Evolutionary conservation across 2,113 vertebrate species (phyloP), one percentile per base, ranked within the genome.

Genomic region (Tylochromis polylepis): DNA sequence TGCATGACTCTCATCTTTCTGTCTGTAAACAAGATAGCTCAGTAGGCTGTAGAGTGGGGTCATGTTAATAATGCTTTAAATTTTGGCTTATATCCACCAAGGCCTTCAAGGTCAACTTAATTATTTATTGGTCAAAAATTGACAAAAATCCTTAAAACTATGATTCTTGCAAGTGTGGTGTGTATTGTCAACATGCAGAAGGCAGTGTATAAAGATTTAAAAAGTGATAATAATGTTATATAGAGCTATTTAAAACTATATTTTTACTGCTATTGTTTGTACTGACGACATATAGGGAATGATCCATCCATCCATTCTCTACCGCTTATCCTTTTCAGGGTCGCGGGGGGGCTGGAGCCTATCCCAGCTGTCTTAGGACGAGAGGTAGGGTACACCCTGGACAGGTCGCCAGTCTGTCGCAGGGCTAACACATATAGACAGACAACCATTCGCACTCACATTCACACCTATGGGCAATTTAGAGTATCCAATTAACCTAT

Each of bases 141-240:
- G 36, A 67, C n/a, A 41, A 41, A 41, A 67, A 24, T 8, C 1
- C 1, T 67, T 15, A 67, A 41, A 24, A 41, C 62, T 67, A 41
- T 15, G n/a, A 67, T 41, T 24, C 41, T 41, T 41, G 4, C 7
- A 67, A 67, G 62, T 67, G 36, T 41, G 62, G 36, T 67, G 7
- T 41, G 36, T 67, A 41, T 67, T 67, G 62, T 41, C 2, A 67
- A 0, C 20, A 67, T 0, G 36, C 36, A 67, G 62, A 67, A 41
- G 12, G 36, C 22, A 41, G 11, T 1, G 11, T 67, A 5, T 15
- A 9, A 67, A 24, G 36, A 67, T 36, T 15, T 67, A 22, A 11
- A 60, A 20, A 31, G 57, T 18, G 57, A 0, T 31, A 59, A 2
- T 59, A 59, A 59, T 59, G 14, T 16, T 59, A 29, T 59, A 29